Percentiles rank a stretch among this genome's conserved stretches.
phyloP scores from a whole-genome alignment of 2,888 invertebrate species.

The Chaitophorus viminalis region DNA sequence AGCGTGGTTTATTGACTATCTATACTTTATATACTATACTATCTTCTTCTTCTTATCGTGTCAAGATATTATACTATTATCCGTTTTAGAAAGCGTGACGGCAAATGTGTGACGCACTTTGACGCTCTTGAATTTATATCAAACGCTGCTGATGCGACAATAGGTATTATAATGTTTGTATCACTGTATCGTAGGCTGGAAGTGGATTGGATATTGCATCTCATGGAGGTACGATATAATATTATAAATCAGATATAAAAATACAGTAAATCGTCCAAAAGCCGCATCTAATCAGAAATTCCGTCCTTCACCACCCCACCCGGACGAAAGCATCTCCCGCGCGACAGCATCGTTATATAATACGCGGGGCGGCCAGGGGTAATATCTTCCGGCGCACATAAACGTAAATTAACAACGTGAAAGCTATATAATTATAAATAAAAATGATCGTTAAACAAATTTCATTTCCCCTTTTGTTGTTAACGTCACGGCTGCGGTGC shows the following conservation, averaged over 20 bases:
- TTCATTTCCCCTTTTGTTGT: conserved; percentile 43
- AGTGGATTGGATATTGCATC: too few species aligned
- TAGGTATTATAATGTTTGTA: too few species aligned
- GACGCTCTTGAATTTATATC: background rate
- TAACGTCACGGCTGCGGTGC: conserved; percentile 15
- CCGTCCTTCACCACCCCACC: background rate
- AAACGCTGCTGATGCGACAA: background rate
- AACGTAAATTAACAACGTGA: conserved; percentile 48
- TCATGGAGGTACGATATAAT: background rate
- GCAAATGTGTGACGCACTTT: too few species aligned
- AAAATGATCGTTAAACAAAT: conserved; percentile 56
- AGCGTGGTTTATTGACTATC: too few species aligned
- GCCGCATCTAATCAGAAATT: conserved; percentile 28
- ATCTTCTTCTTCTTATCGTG: too few species aligned
- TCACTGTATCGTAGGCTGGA: too few species aligned
- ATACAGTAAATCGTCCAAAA: conserved; percentile 20
- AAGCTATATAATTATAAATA: conserved; percentile 54
- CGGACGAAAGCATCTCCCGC: background rate
- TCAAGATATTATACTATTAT: too few species aligned
- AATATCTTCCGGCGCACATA: conserved; percentile 43
- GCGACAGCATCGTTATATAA: conserved; percentile 7
- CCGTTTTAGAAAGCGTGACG: too few species aligned
- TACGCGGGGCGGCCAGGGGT: background rate
- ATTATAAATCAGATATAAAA: background rate
- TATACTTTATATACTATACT: too few species aligned